Evolutionary conservation across 2,797 vertebrate species (phyloP), one percentile per base, ranked within the genome.

Genomic region (Tapera naevia): DNA sequence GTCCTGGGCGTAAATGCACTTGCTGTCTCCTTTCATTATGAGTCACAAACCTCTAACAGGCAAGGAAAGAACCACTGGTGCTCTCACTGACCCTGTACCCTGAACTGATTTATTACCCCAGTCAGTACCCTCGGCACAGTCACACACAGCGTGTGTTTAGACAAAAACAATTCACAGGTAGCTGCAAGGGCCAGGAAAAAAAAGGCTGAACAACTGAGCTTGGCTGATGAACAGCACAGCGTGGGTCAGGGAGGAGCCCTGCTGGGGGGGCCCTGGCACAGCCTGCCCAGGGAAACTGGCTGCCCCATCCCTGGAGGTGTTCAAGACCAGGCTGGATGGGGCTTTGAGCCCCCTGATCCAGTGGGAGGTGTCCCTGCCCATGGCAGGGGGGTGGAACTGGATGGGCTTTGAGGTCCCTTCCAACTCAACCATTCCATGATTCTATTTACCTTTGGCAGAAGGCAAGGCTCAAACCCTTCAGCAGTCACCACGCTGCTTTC

Each of bases 11-110:
- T 43, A 33, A 72, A 39, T 22, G 65, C 45, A 13, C 57, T 61
- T 3, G 5, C 91, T 86, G 93, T 96, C 95, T 97, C 32, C 78
- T 96, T 96, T 94, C 95, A 61, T 27, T 74, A 45, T 94, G 91
- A 95, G 69, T 90, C 88, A 85, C 6, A 1, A 39, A 64, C 56
- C 94, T 89, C 64, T 22, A 45, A 53, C 69, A 71, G 30, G 53
- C 80, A 78, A 80, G 45, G 53, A 94, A 94, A 83, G 86, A 86
- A 64, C 71, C 28, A 30, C 61, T 66, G 85, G 75, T 12, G 16
- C 64, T 94, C 39, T 56, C 60, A 32, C 35, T 84, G 58, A 67
- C 28, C 17, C 76, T 28, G 37, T 15, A 25, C 23, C 58, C 58
- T 72, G 39, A 64, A 66, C 58, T 64, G 78, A 82, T 64, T 90